Conservation (phyloP, 2,888 invertebrate species). For the Lepidochitona cinerea region DNA sequence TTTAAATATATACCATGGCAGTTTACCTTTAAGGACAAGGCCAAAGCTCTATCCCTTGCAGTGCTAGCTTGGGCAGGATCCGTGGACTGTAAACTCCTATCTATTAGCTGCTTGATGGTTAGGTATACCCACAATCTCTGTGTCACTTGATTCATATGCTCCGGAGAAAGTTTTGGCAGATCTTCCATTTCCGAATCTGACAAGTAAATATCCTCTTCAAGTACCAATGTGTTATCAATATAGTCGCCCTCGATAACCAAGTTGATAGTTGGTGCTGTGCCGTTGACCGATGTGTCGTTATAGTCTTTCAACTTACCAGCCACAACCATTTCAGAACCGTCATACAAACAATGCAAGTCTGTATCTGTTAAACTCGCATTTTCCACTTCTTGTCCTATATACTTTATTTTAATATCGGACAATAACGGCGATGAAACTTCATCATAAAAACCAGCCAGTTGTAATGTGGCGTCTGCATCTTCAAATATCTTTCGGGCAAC, state of each 20-base stretch:
- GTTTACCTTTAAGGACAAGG: constrained; percentile 30
- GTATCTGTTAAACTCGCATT: constrained; percentile 37
- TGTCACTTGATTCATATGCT: neutral
- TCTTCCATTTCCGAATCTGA: neutral
- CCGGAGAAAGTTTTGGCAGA: neutral
- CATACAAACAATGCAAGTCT: constrained; percentile 38
- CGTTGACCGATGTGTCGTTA: neutral
- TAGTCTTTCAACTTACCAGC: constrained; percentile 21
- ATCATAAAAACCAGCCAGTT: constrained; percentile 76
- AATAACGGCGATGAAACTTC: constrained; percentile 81
- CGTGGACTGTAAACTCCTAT: constrained; percentile 24
- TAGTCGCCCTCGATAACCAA: neutral
- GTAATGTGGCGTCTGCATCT: constrained; percentile 80
- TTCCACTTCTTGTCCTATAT: constrained; percentile 68
- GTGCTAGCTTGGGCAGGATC: constrained; percentile 1
- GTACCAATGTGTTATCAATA: neutral
- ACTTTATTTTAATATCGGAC: constrained; percentile 78
- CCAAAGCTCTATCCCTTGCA: constrained; percentile 20
- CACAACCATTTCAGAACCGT: constrained; percentile 51
- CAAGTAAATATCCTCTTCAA: neutral
- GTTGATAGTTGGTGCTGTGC: neutral
- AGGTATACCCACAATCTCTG: constrained; percentile 46
- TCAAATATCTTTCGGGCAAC: constrained; percentile 83
- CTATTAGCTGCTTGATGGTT: constrained; percentile 28
- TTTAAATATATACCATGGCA: too few relatives aligned